phyloP scores from a whole-genome alignment of 2,797 vertebrate species.

The Hozukius guyotensis region DNA sequence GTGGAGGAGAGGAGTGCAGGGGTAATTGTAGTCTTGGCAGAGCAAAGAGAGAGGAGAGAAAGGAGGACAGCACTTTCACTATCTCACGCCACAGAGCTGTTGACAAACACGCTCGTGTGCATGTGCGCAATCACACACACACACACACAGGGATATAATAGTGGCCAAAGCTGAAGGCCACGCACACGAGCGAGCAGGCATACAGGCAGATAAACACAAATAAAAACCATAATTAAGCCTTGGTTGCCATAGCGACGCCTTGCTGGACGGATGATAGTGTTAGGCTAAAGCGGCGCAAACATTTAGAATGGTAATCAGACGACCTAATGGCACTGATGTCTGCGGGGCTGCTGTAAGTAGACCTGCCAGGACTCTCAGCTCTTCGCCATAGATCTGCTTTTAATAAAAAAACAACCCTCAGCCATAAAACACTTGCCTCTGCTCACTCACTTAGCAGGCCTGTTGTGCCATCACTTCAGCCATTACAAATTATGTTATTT shows the following conservation, averaged over 20 bases:
- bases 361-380: conserved; percentile 49
- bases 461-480: conserved; percentile 81
- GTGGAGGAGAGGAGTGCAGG: conserved; percentile 75
- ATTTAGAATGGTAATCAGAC: conserved; percentile 75
- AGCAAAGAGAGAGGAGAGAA: conserved; percentile 66
- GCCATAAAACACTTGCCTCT: conserved; percentile 65
- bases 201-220: conserved; percentile 36
- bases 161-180: conserved; percentile 29
- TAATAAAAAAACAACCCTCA: conserved; percentile 49
- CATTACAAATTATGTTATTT: conserved; percentile 89
- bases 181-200: background rate
- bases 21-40: conserved; percentile 85
- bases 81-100: conserved; percentile 62
- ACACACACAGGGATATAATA: background rate
- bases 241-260: conserved; percentile 79
- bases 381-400: conserved; percentile 53
- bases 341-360: conserved; percentile 45
- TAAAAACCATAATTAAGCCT: conserved; percentile 79
- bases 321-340: conserved; percentile 70
- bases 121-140: background rate
- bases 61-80: conserved; percentile 68
- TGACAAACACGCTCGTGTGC: conserved; percentile 25
- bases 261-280: conserved; percentile 60
- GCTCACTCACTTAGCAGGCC: conserved; percentile 76
- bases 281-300: conserved; percentile 62